Percentiles rank a stretch among this genome's conserved stretches.
Evolutionary conservation across 2,113 vertebrate species (phyloP).

Genomic region (Pterophyllum scalare): DNA sequence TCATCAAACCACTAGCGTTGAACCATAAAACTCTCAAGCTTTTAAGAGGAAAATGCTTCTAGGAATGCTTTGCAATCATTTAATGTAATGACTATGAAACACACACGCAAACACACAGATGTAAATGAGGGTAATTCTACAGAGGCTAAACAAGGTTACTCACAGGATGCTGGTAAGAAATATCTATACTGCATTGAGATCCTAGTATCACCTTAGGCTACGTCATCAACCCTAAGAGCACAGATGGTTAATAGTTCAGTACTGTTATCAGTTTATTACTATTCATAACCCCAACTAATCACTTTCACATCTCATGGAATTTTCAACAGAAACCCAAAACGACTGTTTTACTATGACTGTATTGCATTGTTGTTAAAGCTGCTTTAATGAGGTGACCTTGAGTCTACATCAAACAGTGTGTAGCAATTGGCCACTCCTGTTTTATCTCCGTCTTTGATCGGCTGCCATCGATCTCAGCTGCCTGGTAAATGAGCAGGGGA

Average conservation of each 20-base stretch:
- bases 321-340: background rate
- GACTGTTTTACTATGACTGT: background rate
- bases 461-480: constrained; percentile 64
- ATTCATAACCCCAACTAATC: background rate
- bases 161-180: background rate
- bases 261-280: background rate
- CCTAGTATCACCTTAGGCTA: constrained; percentile 10
- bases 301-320: background rate
- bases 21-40: constrained; percentile 47
- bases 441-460: constrained; percentile 68
- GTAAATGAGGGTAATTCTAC: constrained; percentile 31
- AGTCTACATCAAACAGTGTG: constrained; percentile 27
- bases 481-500: constrained; percentile 62
- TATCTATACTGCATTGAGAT: constrained; percentile 26
- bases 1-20: constrained; percentile 52
- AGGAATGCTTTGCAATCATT: constrained; percentile 55
- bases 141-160: constrained; percentile 30
- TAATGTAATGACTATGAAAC: constrained; percentile 45
- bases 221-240: background rate
- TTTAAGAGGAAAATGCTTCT: constrained; percentile 57
- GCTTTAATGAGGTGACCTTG: constrained; percentile 56
- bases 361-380: background rate
- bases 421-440: constrained; percentile 42
- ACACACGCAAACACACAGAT: background rate
- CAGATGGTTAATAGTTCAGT: constrained; percentile 13